phyloP scores from a whole-genome alignment of 2,888 invertebrate genomes.

The Luperina testacea region DNA sequence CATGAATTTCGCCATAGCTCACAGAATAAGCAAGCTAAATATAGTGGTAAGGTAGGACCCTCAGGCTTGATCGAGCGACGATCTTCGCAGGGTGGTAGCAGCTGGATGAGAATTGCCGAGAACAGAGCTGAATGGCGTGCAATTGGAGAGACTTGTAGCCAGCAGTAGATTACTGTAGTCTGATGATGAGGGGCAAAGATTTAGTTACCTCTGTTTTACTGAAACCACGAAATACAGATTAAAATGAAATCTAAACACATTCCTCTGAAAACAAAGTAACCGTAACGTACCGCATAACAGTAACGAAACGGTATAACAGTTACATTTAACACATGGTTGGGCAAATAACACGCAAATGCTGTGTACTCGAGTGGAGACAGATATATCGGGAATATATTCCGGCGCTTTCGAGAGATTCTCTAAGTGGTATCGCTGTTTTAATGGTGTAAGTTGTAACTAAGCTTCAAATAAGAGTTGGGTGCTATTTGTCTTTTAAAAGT shows the following conservation, averaged over 20 bases:
- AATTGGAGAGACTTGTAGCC: no score
- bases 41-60: no score
- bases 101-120: no score
- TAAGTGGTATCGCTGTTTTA: neutral
- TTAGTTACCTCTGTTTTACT: neutral
- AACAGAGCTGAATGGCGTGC: no score
- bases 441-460: neutral
- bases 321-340: constrained; percentile 16
- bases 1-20: no score
- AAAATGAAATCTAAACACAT: neutral
- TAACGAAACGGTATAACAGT: constrained; percentile 13
- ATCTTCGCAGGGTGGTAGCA: no score
- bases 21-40: no score
- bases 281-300: constrained; percentile 5
- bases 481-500: neutral
- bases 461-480: neutral
- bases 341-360: neutral
- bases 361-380: neutral
- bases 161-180: no score
- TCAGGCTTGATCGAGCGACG: no score
- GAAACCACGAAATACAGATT: neutral
- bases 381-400: neutral
- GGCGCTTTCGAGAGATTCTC: neutral
- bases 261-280: neutral
- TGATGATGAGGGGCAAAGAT: neutral